phyloP scores from a whole-genome alignment of 2,797 vertebrate genomes.

The Ctenopoma multispine region DNA sequence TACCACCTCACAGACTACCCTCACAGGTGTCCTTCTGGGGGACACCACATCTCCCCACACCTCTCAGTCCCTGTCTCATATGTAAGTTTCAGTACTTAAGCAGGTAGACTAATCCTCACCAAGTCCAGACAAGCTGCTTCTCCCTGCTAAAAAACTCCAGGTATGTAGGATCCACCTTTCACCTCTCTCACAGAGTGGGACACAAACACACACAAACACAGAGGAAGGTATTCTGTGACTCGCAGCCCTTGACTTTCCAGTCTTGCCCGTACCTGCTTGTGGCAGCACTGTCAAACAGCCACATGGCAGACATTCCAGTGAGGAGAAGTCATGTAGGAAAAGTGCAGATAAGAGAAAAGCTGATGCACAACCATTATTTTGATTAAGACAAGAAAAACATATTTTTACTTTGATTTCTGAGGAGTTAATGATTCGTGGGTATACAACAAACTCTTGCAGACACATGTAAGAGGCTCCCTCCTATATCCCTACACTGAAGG shows the following conservation, averaged over 20 bases:
- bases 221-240: constrained; percentile 60
- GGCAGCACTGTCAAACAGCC: constrained; percentile 62
- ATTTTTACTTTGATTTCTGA: constrained; percentile 12
- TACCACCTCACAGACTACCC: too few species aligned
- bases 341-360: constrained; percentile 23
- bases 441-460: constrained; percentile 1
- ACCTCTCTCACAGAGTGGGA: constrained; percentile 63
- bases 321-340: constrained; percentile 40
- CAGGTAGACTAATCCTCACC: constrained; percentile 73
- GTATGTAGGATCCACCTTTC: constrained; percentile 77
- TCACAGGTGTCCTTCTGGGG: too few species aligned
- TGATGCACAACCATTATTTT: constrained; percentile 22
- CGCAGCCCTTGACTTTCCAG: constrained; percentile 53
- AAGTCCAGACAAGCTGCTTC: constrained; percentile 82
- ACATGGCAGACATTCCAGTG: constrained; percentile 68
- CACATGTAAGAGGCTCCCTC: not conserved
- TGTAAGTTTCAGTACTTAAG: constrained; percentile 44
- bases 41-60: too few species aligned
- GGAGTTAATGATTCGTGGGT: constrained; percentile 17
- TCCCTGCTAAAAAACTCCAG: constrained; percentile 66
- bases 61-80: constrained; percentile 30
- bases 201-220: constrained; percentile 41
- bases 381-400: constrained; percentile 20
- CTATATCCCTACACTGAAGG: too few species aligned
- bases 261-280: constrained; percentile 70